A percentile compares a stretch with the other conserved stretches of the same genome.
phyloP scores from a whole-genome alignment of 1,140 invertebrate species.

The Zaprionus camerounensis region DNA sequence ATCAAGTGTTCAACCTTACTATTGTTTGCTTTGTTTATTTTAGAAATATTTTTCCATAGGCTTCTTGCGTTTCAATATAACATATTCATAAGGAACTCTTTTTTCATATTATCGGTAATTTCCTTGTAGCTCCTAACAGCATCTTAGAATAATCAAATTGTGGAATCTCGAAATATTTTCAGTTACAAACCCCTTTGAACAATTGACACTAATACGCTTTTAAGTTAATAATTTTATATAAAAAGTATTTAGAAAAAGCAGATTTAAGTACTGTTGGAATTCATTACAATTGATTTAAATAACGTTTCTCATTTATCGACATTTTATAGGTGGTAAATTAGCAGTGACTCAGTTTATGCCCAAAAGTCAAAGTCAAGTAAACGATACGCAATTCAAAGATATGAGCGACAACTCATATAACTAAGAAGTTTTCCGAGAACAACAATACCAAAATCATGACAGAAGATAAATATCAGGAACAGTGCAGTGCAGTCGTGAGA shows the following conservation, averaged over 20 bases:
- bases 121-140: slow-evolving; percentile 49
- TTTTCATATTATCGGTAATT: slow-evolving; percentile 38
- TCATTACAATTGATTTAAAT: slow-evolving; percentile 58
- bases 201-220: slow-evolving; percentile 34
- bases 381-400: slow-evolving; percentile 79
- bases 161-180: slow-evolving; percentile 27
- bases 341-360: slow-evolving; percentile 79
- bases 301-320: slow-evolving; percentile 81
- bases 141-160: slow-evolving; percentile 31
- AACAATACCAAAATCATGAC: slow-evolving; percentile 71
- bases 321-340: slow-evolving; percentile 83
- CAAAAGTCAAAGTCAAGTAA: slow-evolving; percentile 82
- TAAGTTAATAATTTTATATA: slow-evolving; percentile 28
- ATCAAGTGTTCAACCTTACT: slow-evolving; percentile 17
- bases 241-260: slow-evolving; percentile 39
- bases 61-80: slow-evolving; percentile 30
- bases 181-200: slow-evolving; percentile 15
- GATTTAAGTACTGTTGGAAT: slow-evolving; percentile 49
- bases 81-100: slow-evolving; percentile 21
- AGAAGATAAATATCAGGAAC: slow-evolving; percentile 68
- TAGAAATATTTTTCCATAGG: slow-evolving; percentile 29
- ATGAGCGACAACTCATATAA: slow-evolving; percentile 71
- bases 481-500: slow-evolving; percentile 66
- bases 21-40: slow-evolving; percentile 22
- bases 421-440: slow-evolving; percentile 80